Evolutionary conservation across 2,888 invertebrate species (phyloP), one percentile per base, ranked within the genome.

Genomic region (Criorhina ranunculi): DNA sequence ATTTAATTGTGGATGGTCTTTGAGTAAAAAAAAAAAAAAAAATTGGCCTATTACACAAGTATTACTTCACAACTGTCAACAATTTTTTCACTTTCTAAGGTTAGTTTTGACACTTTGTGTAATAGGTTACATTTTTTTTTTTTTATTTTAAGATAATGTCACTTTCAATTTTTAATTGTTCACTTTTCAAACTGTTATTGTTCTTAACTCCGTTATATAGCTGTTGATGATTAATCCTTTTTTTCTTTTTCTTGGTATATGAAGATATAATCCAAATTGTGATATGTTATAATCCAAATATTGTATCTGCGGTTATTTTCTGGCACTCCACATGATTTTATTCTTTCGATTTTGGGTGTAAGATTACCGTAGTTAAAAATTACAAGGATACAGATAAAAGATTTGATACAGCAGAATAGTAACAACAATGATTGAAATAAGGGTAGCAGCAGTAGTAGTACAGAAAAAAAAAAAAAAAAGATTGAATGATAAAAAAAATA

Each of bases 401-500:
- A 67, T 59, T 51, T 51, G n/a, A n/a, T n/a, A n/a, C n/a, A n/a
- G 33, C 29, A 64, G 12, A 49, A 24, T 24, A 60, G 37, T 37
- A 46, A 64, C 37, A 75, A 64, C 44, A 76, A 76, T 66, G 37
- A 55, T 51, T 62, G 37, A 60, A 72, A 60, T 67, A 12, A 24
- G 69, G 76, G 69, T 81, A 77, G 29, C 67, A 77, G 66, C 29
- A 81, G n/a, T 31, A 60, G 53, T 35, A 62, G 19, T 55, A 64
- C 17, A 75, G n/a, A 73, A 76, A 37, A 46, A 78, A 76, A 82
- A 87, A 75, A 69, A 78, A 35, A 44, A 67, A 77, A 55, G 51
- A 70, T 77, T 72, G 57, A 80, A 31, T 44, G 78, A 60, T 35
- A 33, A 66, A 29, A 64, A 62, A 89, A 88, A 60, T 73, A 87